Conservation (phyloP, 2,797 vertebrate species). For the Gymnocypris eckloni region DNA sequence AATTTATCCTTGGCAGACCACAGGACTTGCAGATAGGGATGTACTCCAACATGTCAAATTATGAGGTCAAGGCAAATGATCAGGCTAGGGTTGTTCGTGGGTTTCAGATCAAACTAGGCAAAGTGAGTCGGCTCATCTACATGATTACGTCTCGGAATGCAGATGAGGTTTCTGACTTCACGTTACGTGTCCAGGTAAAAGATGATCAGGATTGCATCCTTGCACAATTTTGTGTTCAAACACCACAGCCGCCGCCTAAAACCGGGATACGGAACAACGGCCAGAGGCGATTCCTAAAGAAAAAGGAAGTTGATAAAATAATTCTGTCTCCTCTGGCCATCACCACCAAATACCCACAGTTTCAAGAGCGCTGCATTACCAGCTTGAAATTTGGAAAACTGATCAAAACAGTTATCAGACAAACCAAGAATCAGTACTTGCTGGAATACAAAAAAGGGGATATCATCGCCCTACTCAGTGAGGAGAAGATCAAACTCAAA, state of each 20-base stretch:
- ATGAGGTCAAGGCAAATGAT: conserved; percentile 84
- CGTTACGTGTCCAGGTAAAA: conserved; percentile 91
- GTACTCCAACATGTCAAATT: conserved; percentile 95
- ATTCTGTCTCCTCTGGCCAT: conserved; percentile 90
- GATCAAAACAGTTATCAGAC: conserved; percentile 92
- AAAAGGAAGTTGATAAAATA: conserved; percentile 94
- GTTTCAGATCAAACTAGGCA: conserved; percentile 93
- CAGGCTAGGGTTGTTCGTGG: conserved; percentile 85
- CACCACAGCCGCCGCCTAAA: conserved; percentile 89
- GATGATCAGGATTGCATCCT: conserved; percentile 88
- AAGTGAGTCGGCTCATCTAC: conserved; percentile 90
- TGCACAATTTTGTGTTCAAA: conserved; percentile 96
- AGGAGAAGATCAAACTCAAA: conserved; percentile 92
- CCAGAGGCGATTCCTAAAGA: conserved; percentile 93
- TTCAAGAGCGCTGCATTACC: conserved; percentile 89
- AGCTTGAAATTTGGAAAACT: conserved; percentile 92
- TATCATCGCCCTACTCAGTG: conserved; percentile 89
- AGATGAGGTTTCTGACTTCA: conserved; percentile 89
- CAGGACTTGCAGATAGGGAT: conserved; percentile 92
- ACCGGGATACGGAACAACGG: conserved; percentile 75
- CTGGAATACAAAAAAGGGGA: conserved; percentile 98
- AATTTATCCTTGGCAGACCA: conserved; percentile 85
- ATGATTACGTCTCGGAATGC: conserved; percentile 84
- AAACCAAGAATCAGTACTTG: conserved; percentile 93
- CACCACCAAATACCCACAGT: conserved; percentile 87